These are phyloP conservation scores for Tenthredo livida DNA, from an alignment of 2,888 invertebrate species.

Conservation along the genomic window DNA sequence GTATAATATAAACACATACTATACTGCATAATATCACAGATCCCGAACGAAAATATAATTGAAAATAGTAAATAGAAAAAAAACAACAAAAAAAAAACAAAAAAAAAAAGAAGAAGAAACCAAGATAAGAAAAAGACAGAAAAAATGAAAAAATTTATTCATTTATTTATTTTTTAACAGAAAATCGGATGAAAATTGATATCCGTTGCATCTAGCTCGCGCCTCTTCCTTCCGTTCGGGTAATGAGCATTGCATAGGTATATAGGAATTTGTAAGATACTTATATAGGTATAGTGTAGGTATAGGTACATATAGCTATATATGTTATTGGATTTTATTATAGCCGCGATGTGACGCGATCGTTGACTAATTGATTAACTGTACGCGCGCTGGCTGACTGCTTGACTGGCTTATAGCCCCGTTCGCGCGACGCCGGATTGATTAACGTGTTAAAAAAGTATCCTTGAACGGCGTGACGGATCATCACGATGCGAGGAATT, in stretches of 20 bases:
- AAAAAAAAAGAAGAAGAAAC: too few species aligned
- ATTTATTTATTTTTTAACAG: too few species aligned
- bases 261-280: not conserved
- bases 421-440: not conserved
- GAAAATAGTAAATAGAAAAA: too few species aligned
- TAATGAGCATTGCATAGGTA: not conserved
- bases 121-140: too few species aligned
- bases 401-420: not conserved
- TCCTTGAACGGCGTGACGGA: slow-evolving; percentile 32
- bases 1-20: not conserved
- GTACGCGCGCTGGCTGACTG: not conserved
- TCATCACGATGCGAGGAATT: slow-evolving; percentile 39
- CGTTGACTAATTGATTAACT: slow-evolving; percentile 31
- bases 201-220: too few species aligned
- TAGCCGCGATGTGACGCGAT: slow-evolving; percentile 12
- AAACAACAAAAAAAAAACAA: too few species aligned
- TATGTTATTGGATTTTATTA: slow-evolving; percentile 6
- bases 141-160: too few species aligned
- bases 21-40: not conserved
- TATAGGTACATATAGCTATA: not conserved
- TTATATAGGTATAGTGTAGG: too few species aligned
- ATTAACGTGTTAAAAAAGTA: slow-evolving; percentile 16
- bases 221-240: too few species aligned
- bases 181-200: too few species aligned
- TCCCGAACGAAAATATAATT: not conserved